These are phyloP conservation scores for Euclidia mi DNA, from an alignment of 2,888 invertebrate species.

Conservation along the genomic window DNA sequence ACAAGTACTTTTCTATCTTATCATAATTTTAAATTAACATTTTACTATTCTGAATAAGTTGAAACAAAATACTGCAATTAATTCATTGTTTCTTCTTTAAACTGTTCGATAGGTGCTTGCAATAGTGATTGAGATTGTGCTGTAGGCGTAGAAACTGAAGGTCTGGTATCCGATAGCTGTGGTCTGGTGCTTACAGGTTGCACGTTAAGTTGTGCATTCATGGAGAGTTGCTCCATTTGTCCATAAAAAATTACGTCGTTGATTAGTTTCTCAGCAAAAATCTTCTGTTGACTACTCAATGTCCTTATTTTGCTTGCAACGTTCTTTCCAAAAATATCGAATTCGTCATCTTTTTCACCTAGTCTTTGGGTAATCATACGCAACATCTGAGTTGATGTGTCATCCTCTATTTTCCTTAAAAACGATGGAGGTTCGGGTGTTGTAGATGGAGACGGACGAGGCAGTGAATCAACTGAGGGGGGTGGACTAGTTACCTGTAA, in stretches of 20 bases:
- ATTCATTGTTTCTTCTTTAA: too few relatives aligned
- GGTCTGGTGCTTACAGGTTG: neutral
- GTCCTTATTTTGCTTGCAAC: neutral
- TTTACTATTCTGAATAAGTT: neutral
- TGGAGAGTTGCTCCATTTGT: neutral
- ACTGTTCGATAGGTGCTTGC: too few relatives aligned
- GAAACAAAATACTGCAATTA: too few relatives aligned
- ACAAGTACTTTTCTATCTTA: neutral
- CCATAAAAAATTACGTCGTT: neutral
- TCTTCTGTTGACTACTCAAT: neutral
- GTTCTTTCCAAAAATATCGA: neutral
- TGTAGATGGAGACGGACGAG: neutral
- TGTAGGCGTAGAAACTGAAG: neutral
- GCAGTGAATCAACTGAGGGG: too few relatives aligned
- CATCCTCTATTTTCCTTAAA: neutral
- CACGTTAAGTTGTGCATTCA: neutral
- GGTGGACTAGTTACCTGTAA: neutral
- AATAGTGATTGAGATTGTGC: too few relatives aligned
- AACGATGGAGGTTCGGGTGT: neutral
- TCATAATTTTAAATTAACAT: neutral
- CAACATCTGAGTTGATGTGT: neutral
- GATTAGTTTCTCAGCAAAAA: neutral
- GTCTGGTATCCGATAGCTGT: neutral
- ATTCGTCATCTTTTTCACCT: neutral
- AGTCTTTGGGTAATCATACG: neutral